Conservation (phyloP, 2,888 invertebrate species). For the Imbricaverruca yamaguchii region DNA sequence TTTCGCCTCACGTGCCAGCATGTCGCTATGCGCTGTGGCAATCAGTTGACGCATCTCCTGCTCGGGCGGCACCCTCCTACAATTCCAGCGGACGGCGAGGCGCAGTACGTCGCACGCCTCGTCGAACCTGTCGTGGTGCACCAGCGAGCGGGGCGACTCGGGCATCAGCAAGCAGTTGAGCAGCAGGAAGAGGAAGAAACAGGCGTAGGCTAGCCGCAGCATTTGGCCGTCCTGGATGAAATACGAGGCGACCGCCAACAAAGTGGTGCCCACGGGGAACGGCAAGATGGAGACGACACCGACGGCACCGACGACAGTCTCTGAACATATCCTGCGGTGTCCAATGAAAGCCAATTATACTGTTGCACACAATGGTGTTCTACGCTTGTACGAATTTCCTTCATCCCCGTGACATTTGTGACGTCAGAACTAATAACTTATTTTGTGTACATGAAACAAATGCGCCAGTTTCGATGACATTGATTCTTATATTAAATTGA, state of each 20-base stretch:
- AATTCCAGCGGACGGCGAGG: neutral
- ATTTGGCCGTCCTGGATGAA: constrained; percentile 46
- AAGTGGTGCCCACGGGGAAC: too few relatives aligned
- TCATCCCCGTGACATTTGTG: too few relatives aligned
- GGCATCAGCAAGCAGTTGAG: constrained; percentile 30
- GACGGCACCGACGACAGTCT: neutral
- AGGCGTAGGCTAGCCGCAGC: constrained; percentile 46
- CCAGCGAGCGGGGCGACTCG: constrained; percentile 17
- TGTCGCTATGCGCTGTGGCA: neutral
- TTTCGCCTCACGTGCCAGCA: neutral
- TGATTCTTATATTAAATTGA: too few relatives aligned
- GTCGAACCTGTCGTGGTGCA: neutral
- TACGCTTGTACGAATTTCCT: too few relatives aligned
- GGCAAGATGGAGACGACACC: too few relatives aligned
- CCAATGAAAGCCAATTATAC: too few relatives aligned
- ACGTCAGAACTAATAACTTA: too few relatives aligned
- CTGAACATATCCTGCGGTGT: too few relatives aligned
- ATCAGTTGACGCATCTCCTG: neutral
- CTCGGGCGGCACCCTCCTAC: neutral
- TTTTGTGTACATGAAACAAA: too few relatives aligned
- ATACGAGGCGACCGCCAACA: neutral
- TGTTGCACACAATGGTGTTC: too few relatives aligned
- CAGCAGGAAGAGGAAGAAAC: constrained; percentile 45
- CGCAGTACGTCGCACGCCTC: neutral
- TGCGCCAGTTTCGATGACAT: too few relatives aligned